Evolutionary conservation across 1,140 invertebrate genomes (phyloP).

Genomic region (Riptortus pedestris): DNA sequence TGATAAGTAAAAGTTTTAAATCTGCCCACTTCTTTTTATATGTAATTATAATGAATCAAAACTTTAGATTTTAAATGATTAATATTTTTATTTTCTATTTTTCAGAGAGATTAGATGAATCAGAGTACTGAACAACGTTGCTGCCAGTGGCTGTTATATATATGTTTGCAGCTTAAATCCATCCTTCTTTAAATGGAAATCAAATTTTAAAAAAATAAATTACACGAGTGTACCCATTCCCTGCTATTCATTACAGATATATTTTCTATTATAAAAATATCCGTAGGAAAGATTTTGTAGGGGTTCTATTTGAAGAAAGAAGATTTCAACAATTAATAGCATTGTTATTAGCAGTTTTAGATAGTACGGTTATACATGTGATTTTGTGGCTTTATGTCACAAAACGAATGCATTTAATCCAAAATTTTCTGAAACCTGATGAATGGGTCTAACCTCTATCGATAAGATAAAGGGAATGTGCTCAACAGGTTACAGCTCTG

Average conservation of each 20-base stretch:
- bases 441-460: too few species aligned
- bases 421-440: too few species aligned
- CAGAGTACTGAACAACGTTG: constrained; percentile 24
- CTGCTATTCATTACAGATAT: too few species aligned
- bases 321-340: neutral
- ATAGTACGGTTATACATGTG: too few species aligned
- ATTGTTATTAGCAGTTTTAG: too few species aligned
- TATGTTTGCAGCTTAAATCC: neutral
- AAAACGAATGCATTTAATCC: too few species aligned
- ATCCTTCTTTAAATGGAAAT: neutral
- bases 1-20: neutral
- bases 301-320: neutral
- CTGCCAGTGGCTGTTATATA: neutral
- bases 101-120: constrained; percentile 27
- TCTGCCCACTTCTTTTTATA: neutral
- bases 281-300: neutral
- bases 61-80: neutral
- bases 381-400: too few species aligned
- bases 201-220: neutral
- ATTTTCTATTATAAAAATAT: neutral
- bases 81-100: constrained; percentile 7
- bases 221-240: too few species aligned
- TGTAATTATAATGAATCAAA: neutral
- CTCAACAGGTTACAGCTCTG: too few species aligned
- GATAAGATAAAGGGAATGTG: too few species aligned